Base-by-base conservation (phyloP, 2,113 vertebrate genomes). In the Panthera leo region DNA sequence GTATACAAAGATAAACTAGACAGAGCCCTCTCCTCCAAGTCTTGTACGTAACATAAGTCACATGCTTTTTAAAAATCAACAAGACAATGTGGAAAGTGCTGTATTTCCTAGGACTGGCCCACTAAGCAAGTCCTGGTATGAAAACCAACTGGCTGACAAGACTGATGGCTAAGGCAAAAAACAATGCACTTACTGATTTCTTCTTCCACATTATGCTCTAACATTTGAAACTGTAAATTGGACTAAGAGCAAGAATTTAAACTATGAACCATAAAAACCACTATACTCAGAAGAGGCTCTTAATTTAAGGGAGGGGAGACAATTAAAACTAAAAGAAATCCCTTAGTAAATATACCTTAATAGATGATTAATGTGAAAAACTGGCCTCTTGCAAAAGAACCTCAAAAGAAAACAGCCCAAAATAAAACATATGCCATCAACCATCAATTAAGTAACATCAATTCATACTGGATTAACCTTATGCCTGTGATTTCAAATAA, bases 331-430 rank as follows among this genome's bases (percentile, higher is more conserved):
- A 68, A 53, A 67, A 85, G 34, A 58, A 76, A 65, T 27, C 10
- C 42, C 25, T 29, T 14, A 76, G 58, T 71, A 70, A 86, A 27
- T 45, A 55, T 0, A 67, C 73, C n/a, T 53, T 36, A 94, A 63
- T 10, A 90, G 42, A 65, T 34, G 31, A 89, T 68, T 67, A 84
- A 14, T 5, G 16, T 29, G 9, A 53, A 86, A 93, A 93, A 42
- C 13, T 48, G 14, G 42, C 42, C 39, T 93, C 58, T 7, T 67
- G 19, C 21, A 70, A 67, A 1, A 88, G 70, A 85, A 71, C 31
- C 31, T 67, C 45, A n/a, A 91, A 73, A 96, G 85, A 84, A 96
- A 91, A 63, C 23, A 14, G 48, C 7, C 63, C 42, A 92, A 92
- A 75, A 45, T 79, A 31, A 63, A 91, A 79, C 14, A 34, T 12